Conservation (phyloP, 2,888 invertebrate species). For the Tinea trinotella region DNA sequence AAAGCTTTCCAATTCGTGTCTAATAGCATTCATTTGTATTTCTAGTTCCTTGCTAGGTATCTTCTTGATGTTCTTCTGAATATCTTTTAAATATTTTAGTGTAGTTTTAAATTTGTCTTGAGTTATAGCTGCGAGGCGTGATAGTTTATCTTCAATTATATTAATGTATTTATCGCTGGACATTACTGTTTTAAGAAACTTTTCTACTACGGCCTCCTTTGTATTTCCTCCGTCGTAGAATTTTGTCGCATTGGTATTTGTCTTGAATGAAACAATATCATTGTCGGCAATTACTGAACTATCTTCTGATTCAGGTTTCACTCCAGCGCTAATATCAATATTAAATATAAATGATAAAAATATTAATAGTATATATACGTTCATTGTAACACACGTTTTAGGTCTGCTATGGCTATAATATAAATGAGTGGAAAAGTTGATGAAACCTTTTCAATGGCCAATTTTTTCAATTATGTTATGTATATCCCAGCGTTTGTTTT, state of each 20-base stretch:
- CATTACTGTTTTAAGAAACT: constrained; percentile 52
- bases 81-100: constrained; percentile 45
- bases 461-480: neutral
- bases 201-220: constrained; percentile 39
- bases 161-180: constrained; percentile 49
- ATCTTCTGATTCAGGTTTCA: neutral
- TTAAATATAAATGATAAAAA: neutral
- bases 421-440: neutral
- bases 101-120: constrained; percentile 46
- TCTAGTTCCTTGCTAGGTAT: constrained; percentile 32
- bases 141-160: constrained; percentile 46
- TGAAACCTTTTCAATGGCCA: no score
- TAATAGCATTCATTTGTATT: constrained; percentile 31
- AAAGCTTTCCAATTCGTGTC: constrained; percentile 36
- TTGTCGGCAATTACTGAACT: neutral
- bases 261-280: neutral
- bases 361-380: neutral
- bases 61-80: constrained; percentile 34
- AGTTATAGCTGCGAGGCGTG: constrained; percentile 41
- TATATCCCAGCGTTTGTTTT: neutral
- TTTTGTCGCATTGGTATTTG: neutral
- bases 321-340: neutral
- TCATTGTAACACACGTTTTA: neutral
- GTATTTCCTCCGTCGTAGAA: constrained; percentile 22
- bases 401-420: neutral